These are phyloP conservation scores for Bombus polaris DNA, from an alignment of 1,140 invertebrate genomes.

Conservation along the genomic window DNA sequence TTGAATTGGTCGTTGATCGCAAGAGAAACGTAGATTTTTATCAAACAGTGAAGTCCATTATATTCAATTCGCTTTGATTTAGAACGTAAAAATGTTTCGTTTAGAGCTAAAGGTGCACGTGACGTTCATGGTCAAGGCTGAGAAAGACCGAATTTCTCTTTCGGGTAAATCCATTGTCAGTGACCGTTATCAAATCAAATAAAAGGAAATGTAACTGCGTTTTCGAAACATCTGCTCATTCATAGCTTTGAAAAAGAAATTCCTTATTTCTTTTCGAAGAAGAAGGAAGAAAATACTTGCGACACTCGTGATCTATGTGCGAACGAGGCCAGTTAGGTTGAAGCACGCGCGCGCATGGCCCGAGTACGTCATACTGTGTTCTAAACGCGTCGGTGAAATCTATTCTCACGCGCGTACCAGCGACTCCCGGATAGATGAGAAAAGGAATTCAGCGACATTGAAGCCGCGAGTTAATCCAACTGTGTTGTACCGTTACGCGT, in stretches of 20 bases:
- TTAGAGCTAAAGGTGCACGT: neutral
- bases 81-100: neutral
- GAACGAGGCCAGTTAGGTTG: constrained; percentile 16
- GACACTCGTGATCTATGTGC: neutral
- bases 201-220: neutral
- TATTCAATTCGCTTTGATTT: neutral
- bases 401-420: constrained; percentile 37
- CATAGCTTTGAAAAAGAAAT: neutral
- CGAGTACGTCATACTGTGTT: constrained; percentile 15
- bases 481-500: neutral
- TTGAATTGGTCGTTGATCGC: neutral
- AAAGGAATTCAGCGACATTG: constrained; percentile 44
- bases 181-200: too few relatives aligned
- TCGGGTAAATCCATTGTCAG: neutral
- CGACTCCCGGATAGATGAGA: constrained; percentile 23
- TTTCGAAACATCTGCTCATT: neutral
- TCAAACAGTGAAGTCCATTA: neutral
- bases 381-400: constrained; percentile 44
- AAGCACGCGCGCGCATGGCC: neutral
- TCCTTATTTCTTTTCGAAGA: too few relatives aligned
- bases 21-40: neutral
- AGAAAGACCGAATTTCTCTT: neutral
- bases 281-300: neutral
- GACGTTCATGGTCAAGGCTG: neutral
- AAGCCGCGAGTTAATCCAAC: constrained; percentile 20